Evolutionary conservation across 1,140 invertebrate genomes (phyloP), one percentile per base, ranked within the genome.

Genomic region (Asbolus verrucosus): DNA sequence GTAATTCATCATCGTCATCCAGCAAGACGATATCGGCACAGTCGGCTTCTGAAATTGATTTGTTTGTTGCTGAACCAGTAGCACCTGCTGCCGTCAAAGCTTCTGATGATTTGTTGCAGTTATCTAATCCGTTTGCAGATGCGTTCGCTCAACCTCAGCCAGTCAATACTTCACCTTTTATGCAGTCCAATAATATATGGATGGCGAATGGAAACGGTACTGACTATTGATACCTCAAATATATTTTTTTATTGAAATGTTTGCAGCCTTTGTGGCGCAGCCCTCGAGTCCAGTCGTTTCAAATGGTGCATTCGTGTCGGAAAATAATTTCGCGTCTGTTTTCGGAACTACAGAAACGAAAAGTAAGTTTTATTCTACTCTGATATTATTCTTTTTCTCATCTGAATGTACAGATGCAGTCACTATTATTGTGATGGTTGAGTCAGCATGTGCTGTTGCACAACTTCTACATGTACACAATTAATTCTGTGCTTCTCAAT

Each of bases 61-160:
- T 95, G 72, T 94, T 94, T 82, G 87, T 87, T 59, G 81, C 84
- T 36, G 85, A 87, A 63, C 79, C 87, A 33, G 83, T 86, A 0
- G 75, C 81, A 69, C 73, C 78, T 72, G 76, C 80, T 70, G 71
- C 76, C 71, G 75, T 79, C 27, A 94, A 91, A 83, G 91, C 94
- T 15, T 95, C 93, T 4, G 94, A 96, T 78, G 95, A 97, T 84
- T 84, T 97, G 67, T 85, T 97, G 27, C 92, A 94, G 77, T 83
- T 97, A 72, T 91, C 88, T 41, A 97, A 97, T 87, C 95, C 95
- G 15, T 97, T 97, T 82, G 91, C 92, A 24, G 93, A 96, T 78
- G 94, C 93, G 84, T 94, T 94, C 80, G 86, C 87, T 43, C 84
- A 82, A 33, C 81, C 84, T 27, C 82, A 83, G 67, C 66, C 81